Evolutionary conservation across 2,797 vertebrate species (phyloP).

Genomic region (Pseudochromis fuscus): DNA sequence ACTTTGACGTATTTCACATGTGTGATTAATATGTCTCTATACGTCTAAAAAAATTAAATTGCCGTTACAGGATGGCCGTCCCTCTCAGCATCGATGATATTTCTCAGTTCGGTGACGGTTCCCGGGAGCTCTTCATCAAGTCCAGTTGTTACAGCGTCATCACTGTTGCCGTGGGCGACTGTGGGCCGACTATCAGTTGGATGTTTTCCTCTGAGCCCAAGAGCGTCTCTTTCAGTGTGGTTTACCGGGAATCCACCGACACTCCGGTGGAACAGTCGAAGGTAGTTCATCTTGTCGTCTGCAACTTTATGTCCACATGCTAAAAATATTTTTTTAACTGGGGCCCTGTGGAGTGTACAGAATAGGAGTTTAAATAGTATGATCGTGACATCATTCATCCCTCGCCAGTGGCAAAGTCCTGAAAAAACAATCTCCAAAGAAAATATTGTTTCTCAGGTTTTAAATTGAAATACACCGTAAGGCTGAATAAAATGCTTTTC

Average conservation of each 20-base stretch:
- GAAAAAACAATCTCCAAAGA: background rate
- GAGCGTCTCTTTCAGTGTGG: slow-evolving; percentile 94
- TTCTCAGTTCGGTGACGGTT: slow-evolving; percentile 88
- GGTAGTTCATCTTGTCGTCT: slow-evolving; percentile 72
- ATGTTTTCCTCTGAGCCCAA: slow-evolving; percentile 96
- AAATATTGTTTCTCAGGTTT: background rate
- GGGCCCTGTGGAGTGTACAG: background rate
- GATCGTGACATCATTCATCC: background rate
- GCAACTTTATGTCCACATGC: background rate
- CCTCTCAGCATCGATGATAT: slow-evolving; percentile 90
- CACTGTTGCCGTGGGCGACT: slow-evolving; percentile 84
- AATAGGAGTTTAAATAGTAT: background rate
- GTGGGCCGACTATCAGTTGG: slow-evolving; percentile 91
- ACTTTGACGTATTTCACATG: background rate
- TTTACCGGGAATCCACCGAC: slow-evolving; percentile 88
- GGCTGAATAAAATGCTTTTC: slow-evolving; percentile 4
- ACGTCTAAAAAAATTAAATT: background rate
- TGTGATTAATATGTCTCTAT: background rate
- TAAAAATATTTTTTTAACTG: too few species aligned
- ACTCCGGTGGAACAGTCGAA: slow-evolving; percentile 89
- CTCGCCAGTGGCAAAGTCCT: background rate
- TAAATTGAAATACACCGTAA: background rate
- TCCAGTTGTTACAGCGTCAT: slow-evolving; percentile 94
- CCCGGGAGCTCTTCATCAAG: slow-evolving; percentile 91
- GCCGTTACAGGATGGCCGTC: slow-evolving; percentile 83